Conservation (phyloP, 2,797 vertebrate genomes). For the Gymnothorax javanicus region DNA sequence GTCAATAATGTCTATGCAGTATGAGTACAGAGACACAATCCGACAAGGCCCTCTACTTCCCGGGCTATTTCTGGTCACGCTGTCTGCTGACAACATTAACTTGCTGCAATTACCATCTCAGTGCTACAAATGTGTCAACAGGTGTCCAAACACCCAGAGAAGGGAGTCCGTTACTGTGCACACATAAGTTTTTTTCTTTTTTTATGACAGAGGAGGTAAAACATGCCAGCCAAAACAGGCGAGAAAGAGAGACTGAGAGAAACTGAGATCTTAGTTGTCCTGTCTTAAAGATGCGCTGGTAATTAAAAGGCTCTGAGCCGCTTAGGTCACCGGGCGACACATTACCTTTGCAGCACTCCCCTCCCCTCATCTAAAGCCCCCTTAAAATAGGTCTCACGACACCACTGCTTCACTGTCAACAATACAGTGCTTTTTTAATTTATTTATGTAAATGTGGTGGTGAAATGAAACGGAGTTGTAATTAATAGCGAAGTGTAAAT, state of each 20-base stretch:
- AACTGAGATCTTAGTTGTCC: constrained; percentile 44
- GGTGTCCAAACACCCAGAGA: constrained; percentile 69
- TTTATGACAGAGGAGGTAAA: constrained; percentile 50
- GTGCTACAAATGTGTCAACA: constrained; percentile 64
- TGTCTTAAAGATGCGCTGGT: constrained; percentile 49
- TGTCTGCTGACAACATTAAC: constrained; percentile 59
- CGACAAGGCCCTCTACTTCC: constrained; percentile 51
- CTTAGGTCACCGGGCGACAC: constrained; percentile 49
- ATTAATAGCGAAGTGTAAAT: neutral
- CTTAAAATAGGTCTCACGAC: no score
- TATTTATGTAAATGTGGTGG: neutral
- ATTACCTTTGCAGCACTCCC: constrained; percentile 30
- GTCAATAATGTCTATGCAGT: constrained; percentile 69
- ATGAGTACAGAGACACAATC: constrained; percentile 53
- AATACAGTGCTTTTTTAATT: neutral
- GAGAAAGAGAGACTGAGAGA: neutral
- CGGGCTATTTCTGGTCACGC: constrained; percentile 59
- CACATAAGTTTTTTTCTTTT: constrained; percentile 43
- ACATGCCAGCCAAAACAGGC: neutral
- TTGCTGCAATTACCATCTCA: constrained; percentile 43
- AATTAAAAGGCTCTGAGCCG: constrained; percentile 57
- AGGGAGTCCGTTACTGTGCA: constrained; percentile 63
- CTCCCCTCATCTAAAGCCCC: no score
- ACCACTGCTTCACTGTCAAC: neutral
- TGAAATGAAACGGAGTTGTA: neutral